These are phyloP conservation scores for Chrysomela aeneicollis DNA, from an alignment of 2,888 invertebrate species.

Conservation along the genomic window DNA sequence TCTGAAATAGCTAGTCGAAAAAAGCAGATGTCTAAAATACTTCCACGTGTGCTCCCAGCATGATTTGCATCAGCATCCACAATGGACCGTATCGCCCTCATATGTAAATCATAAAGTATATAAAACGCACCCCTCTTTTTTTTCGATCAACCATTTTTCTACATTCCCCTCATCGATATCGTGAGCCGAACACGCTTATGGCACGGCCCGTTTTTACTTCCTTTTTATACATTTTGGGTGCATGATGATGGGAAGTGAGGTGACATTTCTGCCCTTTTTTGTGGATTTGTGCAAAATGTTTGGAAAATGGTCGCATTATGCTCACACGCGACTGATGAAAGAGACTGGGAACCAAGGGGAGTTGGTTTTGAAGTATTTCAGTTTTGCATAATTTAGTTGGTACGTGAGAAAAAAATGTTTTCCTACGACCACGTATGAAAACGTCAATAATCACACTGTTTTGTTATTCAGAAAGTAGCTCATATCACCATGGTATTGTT, in stretches of 20 bases:
- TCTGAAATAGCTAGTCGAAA: constrained; percentile 32
- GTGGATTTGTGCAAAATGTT: constrained; percentile 23
- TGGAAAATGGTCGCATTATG: constrained; percentile 37
- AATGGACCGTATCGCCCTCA: constrained; percentile 41
- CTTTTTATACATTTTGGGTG: constrained; percentile 30
- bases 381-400: not conserved
- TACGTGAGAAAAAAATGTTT: not conserved
- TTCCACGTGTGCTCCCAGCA: constrained; percentile 34
- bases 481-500: no score
- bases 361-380: constrained; percentile 9
- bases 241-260: constrained; percentile 20
- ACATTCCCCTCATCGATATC: constrained; percentile 18
- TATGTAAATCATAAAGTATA: constrained; percentile 44
- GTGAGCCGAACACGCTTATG: constrained; percentile 28
- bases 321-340: constrained; percentile 28
- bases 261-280: constrained; percentile 28
- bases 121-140: constrained; percentile 45
- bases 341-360: constrained; percentile 12
- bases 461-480: no score
- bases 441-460: no score
- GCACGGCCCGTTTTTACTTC: constrained; percentile 31
- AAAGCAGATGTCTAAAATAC: constrained; percentile 36
- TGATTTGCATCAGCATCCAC: constrained; percentile 10
- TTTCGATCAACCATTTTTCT: constrained; percentile 25
- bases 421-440: no score